Evolutionary conservation across 2,113 vertebrate genomes (phyloP), one percentile per base, ranked within the genome.

Genomic region (Malurus alboscapulatus): DNA sequence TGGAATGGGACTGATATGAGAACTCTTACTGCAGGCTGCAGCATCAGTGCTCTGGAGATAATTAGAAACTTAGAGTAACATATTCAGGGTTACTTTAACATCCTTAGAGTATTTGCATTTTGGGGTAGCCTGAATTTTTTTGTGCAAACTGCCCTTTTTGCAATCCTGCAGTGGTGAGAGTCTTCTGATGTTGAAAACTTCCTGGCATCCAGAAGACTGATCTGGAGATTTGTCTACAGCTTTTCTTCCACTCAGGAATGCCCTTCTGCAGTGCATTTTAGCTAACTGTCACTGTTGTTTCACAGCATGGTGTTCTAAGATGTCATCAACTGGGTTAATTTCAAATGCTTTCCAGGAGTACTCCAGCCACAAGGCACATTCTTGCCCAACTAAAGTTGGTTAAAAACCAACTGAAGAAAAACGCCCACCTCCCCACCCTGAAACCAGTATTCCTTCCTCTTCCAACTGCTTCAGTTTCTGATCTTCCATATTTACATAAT

Each of bases 341-440:
- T 82, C 26, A 80, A 5, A 19, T 80, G 25, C 13, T 79, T 82
- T 68, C 48, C 22, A 72, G 54, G 25, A 86, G 10, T 42, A 45
- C 14, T 19, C 6, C 9, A 48, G 8, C 2, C 30, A 74, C 34
- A 34, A 75, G 9, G 9, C 25, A n/a, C 27, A 36, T 54, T 86
- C 44, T 47, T 63, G 8, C 21, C 14, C 53, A 76, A 1, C 47
- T 38, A 38, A 38, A 38, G 38, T 38, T 38, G 38, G 40, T 36
- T 47, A 45, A 54, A 87, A 76, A 13, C 1, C 13, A 30, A 5
- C 3, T 18, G 26, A 81, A 7, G 11, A 67, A 54, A 50, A 6
- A 0, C 0, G 0, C 3, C 3, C 4, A 34, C 3, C 5, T n/a
- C 69, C 25, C 4, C 12, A 69, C 48, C 17, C 40, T 51, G 29